Evolutionary conservation across 1,140 invertebrate species (phyloP).

Genomic region (Meteorus sp.): DNA sequence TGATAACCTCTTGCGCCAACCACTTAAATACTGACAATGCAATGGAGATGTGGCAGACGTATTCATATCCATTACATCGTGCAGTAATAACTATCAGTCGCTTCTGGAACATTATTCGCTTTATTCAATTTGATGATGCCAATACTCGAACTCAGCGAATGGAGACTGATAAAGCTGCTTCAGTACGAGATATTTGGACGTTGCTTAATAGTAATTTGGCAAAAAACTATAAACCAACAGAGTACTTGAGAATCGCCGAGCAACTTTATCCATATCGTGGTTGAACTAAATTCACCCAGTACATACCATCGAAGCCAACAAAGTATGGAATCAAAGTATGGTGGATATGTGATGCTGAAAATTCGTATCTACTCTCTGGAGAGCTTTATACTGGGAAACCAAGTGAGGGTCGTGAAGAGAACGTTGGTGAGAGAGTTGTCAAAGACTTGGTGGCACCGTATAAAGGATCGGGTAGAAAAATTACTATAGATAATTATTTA

Average conservation of each 20-base stretch:
- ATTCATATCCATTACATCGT: slow-evolving; percentile 34
- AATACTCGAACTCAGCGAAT: slow-evolving; percentile 30
- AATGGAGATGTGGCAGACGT: slow-evolving; percentile 25
- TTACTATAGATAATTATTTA: slow-evolving; percentile 37
- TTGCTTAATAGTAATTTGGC: slow-evolving; percentile 24
- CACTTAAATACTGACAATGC: slow-evolving; percentile 28
- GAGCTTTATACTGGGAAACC: slow-evolving; percentile 38
- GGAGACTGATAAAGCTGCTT: slow-evolving; percentile 34
- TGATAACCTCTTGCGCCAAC: slow-evolving; percentile 24
- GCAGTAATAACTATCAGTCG: slow-evolving; percentile 34
- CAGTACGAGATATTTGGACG: slow-evolving; percentile 32
- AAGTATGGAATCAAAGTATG: slow-evolving; percentile 58
- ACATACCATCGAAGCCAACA: slow-evolving; percentile 53
- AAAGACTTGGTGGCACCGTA: slow-evolving; percentile 30
- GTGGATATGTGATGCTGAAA: slow-evolving; percentile 41
- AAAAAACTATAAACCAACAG: slow-evolving; percentile 30
- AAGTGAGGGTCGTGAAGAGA: slow-evolving; percentile 27
- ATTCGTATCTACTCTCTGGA: slow-evolving; percentile 32
- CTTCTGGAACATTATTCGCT: slow-evolving; percentile 33
- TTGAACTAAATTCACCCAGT: slow-evolving; percentile 45
- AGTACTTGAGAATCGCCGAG: slow-evolving; percentile 38
- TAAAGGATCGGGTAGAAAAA: slow-evolving; percentile 30
- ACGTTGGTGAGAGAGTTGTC: slow-evolving; percentile 27
- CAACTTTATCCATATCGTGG: slow-evolving; percentile 45
- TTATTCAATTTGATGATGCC: slow-evolving; percentile 42